phyloP scores from a whole-genome alignment of 2,797 vertebrate species.

The Micropoecilia bifurca region DNA sequence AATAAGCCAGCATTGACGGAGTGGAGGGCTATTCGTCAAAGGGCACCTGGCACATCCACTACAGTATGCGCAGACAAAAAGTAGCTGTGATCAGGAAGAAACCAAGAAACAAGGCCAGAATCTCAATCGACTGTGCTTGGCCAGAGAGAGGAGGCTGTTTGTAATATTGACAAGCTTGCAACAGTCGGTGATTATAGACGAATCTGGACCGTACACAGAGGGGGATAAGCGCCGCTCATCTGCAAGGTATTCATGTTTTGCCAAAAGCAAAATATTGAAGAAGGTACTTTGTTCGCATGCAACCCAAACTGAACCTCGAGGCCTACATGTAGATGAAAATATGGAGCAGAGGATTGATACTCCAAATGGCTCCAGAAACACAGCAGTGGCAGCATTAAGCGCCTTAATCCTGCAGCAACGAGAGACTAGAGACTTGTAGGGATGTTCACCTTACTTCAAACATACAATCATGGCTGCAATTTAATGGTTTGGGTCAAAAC shows the following conservation, averaged over 20 bases:
- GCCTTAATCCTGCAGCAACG: neutral
- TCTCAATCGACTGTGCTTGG: constrained; percentile 28
- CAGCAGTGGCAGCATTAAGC: neutral
- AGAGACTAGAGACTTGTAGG: neutral
- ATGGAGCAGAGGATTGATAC: neutral
- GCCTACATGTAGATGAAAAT: neutral
- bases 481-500: neutral
- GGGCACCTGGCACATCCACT: constrained; percentile 30
- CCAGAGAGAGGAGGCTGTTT: constrained; percentile 13
- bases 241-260: neutral
- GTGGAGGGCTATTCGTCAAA: constrained; percentile 44
- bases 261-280: neutral
- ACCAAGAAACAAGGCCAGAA: constrained; percentile 25
- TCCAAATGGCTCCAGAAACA: neutral
- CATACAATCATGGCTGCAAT: neutral
- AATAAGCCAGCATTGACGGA: constrained; percentile 51
- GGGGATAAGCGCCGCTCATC: neutral
- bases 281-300: neutral
- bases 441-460: neutral
- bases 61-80: constrained; percentile 21
- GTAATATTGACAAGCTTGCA: constrained; percentile 22
- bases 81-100: constrained; percentile 38
- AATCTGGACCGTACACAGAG: constrained; percentile 1
- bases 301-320: constrained; percentile 15
- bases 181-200: constrained; percentile 15